Percentiles rank a stretch among this genome's conserved stretches.
These are phyloP conservation scores for Nymphalis c-album DNA, from an alignment of 2,888 invertebrate species.

Conservation along the genomic window DNA sequence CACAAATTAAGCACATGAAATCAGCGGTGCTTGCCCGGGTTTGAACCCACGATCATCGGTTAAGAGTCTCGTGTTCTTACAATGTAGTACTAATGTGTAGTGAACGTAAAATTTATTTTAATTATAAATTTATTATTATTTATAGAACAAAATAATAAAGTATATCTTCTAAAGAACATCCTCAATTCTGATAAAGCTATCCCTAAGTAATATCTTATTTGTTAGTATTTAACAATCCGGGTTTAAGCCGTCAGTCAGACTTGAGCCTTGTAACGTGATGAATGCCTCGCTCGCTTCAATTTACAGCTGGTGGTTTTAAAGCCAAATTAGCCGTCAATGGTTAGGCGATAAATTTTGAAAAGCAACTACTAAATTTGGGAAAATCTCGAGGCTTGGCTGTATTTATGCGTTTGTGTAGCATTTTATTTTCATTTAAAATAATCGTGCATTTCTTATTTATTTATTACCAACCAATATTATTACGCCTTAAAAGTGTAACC, in stretches of 20 bases:
- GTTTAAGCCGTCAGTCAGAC: conserved; percentile 32
- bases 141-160: too few relatives aligned
- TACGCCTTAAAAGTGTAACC: too few relatives aligned
- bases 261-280: conserved; percentile 48
- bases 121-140: too few relatives aligned
- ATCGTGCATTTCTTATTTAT: too few relatives aligned
- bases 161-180: background rate
- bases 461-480: too few relatives aligned
- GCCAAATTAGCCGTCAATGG: conserved; percentile 57
- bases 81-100: too few relatives aligned
- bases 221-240: conserved; percentile 1
- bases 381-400: conserved; percentile 18
- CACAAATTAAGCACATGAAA: too few relatives aligned
- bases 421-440: conserved; percentile 6
- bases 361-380: conserved; percentile 40
- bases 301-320: conserved; percentile 58
- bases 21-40: too few relatives aligned
- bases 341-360: conserved; percentile 42
- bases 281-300: conserved; percentile 57
- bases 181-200: background rate
- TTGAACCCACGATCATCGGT: too few relatives aligned
- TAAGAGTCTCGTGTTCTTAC: too few relatives aligned
- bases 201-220: background rate
- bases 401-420: conserved; percentile 18
- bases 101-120: too few relatives aligned